Percentiles rank a stretch among this genome's conserved stretches.
These are phyloP conservation scores for Ginglymostoma cirratum DNA, from an alignment of 2,113 vertebrate species.

Conservation along the genomic window DNA sequence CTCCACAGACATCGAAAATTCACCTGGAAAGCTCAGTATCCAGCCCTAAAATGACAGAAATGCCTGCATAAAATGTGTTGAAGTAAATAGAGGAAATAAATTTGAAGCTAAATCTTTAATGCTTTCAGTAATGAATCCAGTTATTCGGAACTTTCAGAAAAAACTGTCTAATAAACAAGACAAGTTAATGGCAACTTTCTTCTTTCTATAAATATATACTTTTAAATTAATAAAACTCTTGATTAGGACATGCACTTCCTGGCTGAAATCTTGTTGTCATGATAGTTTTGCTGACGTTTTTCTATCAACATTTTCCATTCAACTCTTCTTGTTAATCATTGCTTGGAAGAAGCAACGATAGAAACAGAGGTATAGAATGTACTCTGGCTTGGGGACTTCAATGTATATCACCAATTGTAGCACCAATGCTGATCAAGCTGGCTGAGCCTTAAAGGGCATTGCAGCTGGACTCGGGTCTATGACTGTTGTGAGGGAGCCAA, in stretches of 20 bases:
- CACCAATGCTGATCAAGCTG: too few relatives aligned
- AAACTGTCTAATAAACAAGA: not conserved
- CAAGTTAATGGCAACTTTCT: not conserved
- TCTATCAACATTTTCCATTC: not conserved
- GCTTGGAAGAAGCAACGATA: too few relatives aligned
- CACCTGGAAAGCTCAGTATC: not conserved
- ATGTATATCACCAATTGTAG: too few relatives aligned
- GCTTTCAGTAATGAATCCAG: not conserved
- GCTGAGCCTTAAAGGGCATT: too few relatives aligned
- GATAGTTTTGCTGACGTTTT: not conserved
- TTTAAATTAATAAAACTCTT: not conserved
- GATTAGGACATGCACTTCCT: not conserved
- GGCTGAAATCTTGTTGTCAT: not conserved
- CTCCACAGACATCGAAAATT: not conserved
- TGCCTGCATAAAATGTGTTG: not conserved
- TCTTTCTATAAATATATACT: not conserved
- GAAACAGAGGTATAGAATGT: too few relatives aligned
- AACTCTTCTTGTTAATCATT: not conserved
- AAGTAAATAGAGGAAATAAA: not conserved
- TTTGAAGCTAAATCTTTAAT: not conserved
- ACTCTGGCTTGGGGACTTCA: too few relatives aligned
- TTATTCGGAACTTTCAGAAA: not conserved
- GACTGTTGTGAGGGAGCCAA: too few relatives aligned
- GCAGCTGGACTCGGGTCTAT: too few relatives aligned
- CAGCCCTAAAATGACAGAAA: not conserved